Conservation (phyloP, 2,888 invertebrate species). For the Polyploca ridens region DNA sequence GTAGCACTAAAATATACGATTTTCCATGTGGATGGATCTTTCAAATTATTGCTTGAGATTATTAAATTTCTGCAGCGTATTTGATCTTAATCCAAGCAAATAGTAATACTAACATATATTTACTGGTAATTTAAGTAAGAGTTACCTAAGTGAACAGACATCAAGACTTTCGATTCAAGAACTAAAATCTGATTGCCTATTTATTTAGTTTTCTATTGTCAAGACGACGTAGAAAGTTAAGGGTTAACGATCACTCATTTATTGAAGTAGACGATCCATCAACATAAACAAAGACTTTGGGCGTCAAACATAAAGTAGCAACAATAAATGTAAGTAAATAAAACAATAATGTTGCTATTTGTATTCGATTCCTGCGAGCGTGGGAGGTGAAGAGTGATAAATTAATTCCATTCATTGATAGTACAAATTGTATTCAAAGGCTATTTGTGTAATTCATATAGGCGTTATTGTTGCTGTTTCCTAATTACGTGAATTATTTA, state of each 20-base stretch:
- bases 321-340: slow-evolving; percentile 13
- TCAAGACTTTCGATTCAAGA: not conserved
- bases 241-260: not conserved
- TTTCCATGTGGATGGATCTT: not conserved
- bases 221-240: not conserved
- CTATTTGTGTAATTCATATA: slow-evolving; percentile 4
- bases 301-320: not conserved
- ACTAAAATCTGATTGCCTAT: not conserved
- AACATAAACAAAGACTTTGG: not conserved
- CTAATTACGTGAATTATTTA: not conserved
- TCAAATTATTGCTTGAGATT: not conserved
- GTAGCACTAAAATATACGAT: not conserved
- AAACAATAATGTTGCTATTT: slow-evolving; percentile 12
- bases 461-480: not conserved
- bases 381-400: slow-evolving; percentile 9
- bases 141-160: not conserved
- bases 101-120: not conserved
- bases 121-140: not conserved
- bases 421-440: slow-evolving; percentile 1
- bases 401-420: slow-evolving; percentile 10
- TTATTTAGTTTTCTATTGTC: not conserved
- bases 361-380: slow-evolving; percentile 12
- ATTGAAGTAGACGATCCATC: not conserved
- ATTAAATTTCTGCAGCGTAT: not conserved
- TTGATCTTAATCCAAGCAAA: not conserved